Base-by-base conservation (phyloP, 2,113 vertebrate species). In the Phylloscopus trochilus region DNA sequence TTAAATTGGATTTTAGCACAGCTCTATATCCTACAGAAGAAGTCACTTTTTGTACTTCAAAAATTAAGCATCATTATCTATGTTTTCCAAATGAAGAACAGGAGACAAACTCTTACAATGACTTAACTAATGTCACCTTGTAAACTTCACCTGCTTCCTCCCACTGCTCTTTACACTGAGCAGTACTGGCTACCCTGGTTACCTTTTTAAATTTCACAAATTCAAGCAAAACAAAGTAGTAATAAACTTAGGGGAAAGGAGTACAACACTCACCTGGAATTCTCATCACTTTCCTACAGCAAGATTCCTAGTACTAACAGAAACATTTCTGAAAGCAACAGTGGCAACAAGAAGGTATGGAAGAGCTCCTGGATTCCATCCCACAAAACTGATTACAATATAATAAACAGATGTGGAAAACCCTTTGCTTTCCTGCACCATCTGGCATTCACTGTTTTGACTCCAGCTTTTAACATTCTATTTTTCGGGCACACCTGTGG, bases 341-440 rank as follows among this genome's bases (percentile, higher is more conserved):
- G 53, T 0, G 0, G 30, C 30, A 82, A 64, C 18, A 79, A 55
- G n/a, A 44, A 68, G 31, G 44, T 26, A 63, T 0, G 1, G 26
- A 62, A 46, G 58, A 68, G 35, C 67, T 69, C 39, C 51, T 22
- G 4, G 46, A 66, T 43, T 70, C 13, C 46, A 47, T 10, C 31
- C 15, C 33, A 72, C 11, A 39, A 81, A 81, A 52, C 47, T 37
- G 28, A 56, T n/a, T 39, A 26, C 1, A 30, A 15, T 24, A 44
- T 4, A 87, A 58, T 41, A 35, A 74, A 89, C 20, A 67, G 28
- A 83, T 74, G 33, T 58, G n/a, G 55, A 39, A 83, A 89, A 26
- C 4, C 1, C 23, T 77, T 37, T 86, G 58, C 31, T 53, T 41
- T 72, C 2, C 0, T 83, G 37, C 12, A 64, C 6, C 9, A n/a